Evolutionary conservation across 2,888 invertebrate genomes (phyloP).

Genomic region (Agrochola litura): DNA sequence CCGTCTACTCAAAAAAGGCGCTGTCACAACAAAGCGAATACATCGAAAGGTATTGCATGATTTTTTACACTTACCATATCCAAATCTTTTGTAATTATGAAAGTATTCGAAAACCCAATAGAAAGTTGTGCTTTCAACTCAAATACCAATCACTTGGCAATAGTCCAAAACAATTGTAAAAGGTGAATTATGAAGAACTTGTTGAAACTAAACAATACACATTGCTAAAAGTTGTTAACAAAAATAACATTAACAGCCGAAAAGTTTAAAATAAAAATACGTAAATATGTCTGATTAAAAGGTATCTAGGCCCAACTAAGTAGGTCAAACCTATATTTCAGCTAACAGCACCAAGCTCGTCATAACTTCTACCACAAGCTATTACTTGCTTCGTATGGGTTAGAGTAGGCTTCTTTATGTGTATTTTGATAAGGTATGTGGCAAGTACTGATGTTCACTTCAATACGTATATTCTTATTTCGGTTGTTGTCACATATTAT

Average conservation of each 20-base stretch:
- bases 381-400: conserved; percentile 24
- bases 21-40: conserved; percentile 88
- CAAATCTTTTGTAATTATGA: conserved; percentile 12
- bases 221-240: conserved; percentile 28
- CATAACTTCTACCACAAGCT: conserved; percentile 32
- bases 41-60: conserved; percentile 82
- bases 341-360: conserved; percentile 18
- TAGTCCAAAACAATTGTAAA: conserved; percentile 12
- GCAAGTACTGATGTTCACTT: conserved; percentile 1
- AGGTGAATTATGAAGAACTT: neutral
- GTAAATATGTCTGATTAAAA: conserved; percentile 28
- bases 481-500: neutral
- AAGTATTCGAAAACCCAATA: conserved; percentile 1
- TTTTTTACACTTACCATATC: conserved; percentile 1
- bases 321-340: conserved; percentile 53
- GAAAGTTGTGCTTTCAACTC: conserved; percentile 33
- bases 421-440: conserved; percentile 19
- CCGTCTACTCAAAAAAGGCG: conserved; percentile 88
- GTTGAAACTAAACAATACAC: neutral
- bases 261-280: conserved; percentile 3
- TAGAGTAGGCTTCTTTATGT: conserved; percentile 22
- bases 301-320: conserved; percentile 35
- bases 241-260: conserved; percentile 22
- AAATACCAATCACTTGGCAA: conserved; percentile 30
- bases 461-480: conserved; percentile 7